phyloP scores from a whole-genome alignment of 2,888 invertebrate genomes.

The Scaptomyza reducta region DNA sequence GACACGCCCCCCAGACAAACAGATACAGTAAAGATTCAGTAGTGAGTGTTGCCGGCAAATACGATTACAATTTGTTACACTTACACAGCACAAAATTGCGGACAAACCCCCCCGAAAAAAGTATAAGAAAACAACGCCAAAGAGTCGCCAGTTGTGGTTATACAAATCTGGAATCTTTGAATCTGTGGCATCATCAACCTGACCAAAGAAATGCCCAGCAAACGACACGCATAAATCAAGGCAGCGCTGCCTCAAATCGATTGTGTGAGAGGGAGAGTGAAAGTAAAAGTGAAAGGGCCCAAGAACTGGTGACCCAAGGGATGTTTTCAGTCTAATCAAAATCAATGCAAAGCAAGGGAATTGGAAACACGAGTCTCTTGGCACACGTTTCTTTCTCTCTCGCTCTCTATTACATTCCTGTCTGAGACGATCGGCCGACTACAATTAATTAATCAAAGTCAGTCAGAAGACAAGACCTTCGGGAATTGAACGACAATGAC shows the following conservation, averaged over 20 bases:
- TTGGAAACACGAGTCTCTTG: slow-evolving; percentile 38
- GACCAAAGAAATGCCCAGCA: slow-evolving; percentile 67
- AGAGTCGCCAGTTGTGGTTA: slow-evolving; percentile 72
- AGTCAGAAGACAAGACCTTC: slow-evolving; percentile 64
- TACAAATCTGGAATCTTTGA: slow-evolving; percentile 61
- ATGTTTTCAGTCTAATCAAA: slow-evolving; percentile 36
- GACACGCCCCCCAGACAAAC: slow-evolving; percentile 49
- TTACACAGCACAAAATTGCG: slow-evolving; percentile 74
- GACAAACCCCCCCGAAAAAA: slow-evolving; percentile 29
- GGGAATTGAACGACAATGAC: slow-evolving; percentile 72
- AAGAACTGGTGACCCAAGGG: slow-evolving; percentile 17
- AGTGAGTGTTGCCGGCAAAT: slow-evolving; percentile 60
- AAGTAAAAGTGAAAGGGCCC: background rate
- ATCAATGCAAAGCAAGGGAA: slow-evolving; percentile 21
- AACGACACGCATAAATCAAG: slow-evolving; percentile 66
- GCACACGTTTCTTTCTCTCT: slow-evolving; percentile 37
- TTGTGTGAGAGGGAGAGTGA: slow-evolving; percentile 55
- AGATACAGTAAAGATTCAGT: slow-evolving; percentile 38
- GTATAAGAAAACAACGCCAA: slow-evolving; percentile 52
- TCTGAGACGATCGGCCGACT: slow-evolving; percentile 52
- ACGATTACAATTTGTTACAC: slow-evolving; percentile 78
- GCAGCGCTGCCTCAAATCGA: slow-evolving; percentile 43
- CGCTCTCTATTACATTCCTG: background rate
- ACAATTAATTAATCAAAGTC: slow-evolving; percentile 76
- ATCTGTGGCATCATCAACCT: slow-evolving; percentile 66